A percentile compares a stretch with the other conserved stretches of the same genome.
These are phyloP conservation scores for Rhopilema esculentum DNA, from an alignment of 30 jellyfish, hydroid and myxozoan genomes.

Conservation along the genomic window DNA sequence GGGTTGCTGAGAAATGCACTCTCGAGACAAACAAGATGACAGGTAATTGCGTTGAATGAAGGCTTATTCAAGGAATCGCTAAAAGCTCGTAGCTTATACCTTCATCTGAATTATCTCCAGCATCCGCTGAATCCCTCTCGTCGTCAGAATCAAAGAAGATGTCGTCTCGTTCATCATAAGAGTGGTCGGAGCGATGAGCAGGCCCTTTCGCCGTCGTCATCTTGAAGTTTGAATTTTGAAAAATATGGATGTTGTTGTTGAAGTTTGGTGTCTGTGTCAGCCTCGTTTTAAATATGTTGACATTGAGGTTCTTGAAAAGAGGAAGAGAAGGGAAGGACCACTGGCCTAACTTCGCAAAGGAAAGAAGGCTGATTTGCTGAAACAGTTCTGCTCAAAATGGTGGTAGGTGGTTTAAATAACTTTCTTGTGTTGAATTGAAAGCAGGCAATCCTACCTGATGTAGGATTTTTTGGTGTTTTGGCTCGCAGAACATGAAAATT, in stretches of 20 bases:
- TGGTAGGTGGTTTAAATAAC: background rate
- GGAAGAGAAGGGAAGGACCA: background rate
- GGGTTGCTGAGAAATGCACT: background rate
- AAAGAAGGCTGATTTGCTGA: background rate
- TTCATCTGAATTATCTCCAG: constrained; percentile 92
- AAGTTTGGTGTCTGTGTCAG: background rate
- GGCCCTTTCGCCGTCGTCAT: constrained; percentile 71
- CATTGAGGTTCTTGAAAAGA: background rate
- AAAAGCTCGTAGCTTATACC: constrained; percentile 44
- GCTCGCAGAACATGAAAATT: no score
- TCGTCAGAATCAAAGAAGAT: constrained; percentile 88
- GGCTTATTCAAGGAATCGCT: no score
- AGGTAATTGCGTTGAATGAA: no score
- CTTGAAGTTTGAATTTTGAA: background rate
- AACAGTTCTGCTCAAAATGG: background rate
- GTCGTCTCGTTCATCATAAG: constrained; percentile 92
- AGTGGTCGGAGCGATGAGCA: constrained; percentile 83
- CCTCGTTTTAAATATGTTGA: background rate
- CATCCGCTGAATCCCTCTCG: constrained; percentile 78
- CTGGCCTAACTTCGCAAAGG: background rate
- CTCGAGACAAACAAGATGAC: background rate
- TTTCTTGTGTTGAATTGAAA: no score
- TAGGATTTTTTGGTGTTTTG: no score
- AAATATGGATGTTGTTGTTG: background rate
- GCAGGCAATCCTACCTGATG: no score